Base-by-base conservation (phyloP, 2,888 invertebrate species). In the Marronus borbonicus region DNA sequence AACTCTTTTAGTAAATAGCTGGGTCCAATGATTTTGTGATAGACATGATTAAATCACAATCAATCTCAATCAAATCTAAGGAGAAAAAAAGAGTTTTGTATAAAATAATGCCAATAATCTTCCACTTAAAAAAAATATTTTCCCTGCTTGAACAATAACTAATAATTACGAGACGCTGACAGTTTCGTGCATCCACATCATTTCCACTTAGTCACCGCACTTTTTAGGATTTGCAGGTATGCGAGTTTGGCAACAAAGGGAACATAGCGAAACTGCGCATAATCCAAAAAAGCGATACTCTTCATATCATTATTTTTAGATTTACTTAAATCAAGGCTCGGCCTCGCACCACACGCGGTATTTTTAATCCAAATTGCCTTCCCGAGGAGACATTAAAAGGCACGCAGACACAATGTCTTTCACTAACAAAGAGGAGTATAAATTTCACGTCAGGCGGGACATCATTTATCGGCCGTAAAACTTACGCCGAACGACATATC, bases 391-490 rank as follows among this genome's bases (percentile, higher is more conserved):
- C 72, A 72, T 72, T 72, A 72, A 72, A 72, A 72, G 58, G 69
- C 31, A 58, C 72, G 55, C 36, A 39, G 58, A 72, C 58, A 58
- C 72, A 72, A 55, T 58, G 58, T 72, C 58, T 72, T 39, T 72
- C 39, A 58, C 72, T 39, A 31, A 55, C 55, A 72, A 72, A 72
- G 72, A 72, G 72, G 17, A 58, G 58, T 72, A 72, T 72, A 72
- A 72, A 72, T 72, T 72, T 72, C 58, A 39, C 58, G 72, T 72
- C 72, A 58, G 72, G 39, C 58, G 72, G 72, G 58, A 72, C 72
- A 72, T 72, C 72, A 72, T 72, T 72, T 72, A 72, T 72, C 72
- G 72, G 72, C 36, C 72, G 72, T 72, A 72, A 72, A 72, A 72
- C 36, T 72, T 72, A 72, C 58, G 36, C 58, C 50, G 72, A 72